Evolutionary conservation across 2,797 vertebrate genomes (phyloP), one percentile per base, ranked within the genome.

Genomic region (Bradypodion ventrale): DNA sequence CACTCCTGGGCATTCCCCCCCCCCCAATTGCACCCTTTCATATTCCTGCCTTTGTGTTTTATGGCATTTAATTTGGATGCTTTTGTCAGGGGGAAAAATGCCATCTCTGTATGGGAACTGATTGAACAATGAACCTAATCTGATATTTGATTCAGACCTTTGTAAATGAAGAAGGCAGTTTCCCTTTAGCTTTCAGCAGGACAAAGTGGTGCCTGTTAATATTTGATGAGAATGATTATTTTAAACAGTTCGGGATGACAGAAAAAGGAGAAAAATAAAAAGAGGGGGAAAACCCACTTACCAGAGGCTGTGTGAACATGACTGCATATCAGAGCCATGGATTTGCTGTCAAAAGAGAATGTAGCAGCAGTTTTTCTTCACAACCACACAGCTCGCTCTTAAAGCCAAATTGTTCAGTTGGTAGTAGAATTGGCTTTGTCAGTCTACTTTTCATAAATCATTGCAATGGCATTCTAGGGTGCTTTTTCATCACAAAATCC

Each of bases 171-270:
- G 90, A 78, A 93, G 68, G 79, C 93, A 83, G 40, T 59, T 90
- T 91, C 4, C 52, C 78, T 88, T 83, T 87, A 82, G 81, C 89
- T 92, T 89, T 75, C 77, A 93, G 78, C 86, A 86, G 78, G 70
- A 93, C 87, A 94, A 94, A 93, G 78, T 52, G 84, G 85, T 85
- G 62, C 75, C 85, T 63, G 90, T 93, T 94, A 94, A 94, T 92
- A 85, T 95, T 95, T 94, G 93, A 94, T 92, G 84, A 93, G 49
- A 76, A 75, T 90, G 83, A 95, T 87, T 93, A 87, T 92, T 95
- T 94, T 93, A 94, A 95, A 94, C 79, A 91, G 69, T 92, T 94
- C 91, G 84, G 69, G 91, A 92, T 84, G 82, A 88, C 91, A 25
- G 27, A 68, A 65, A 65, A 68, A 4, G 35, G 4, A 16, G 46